Conservation (phyloP, 2,888 invertebrate species). For the Campoplex capitator region DNA sequence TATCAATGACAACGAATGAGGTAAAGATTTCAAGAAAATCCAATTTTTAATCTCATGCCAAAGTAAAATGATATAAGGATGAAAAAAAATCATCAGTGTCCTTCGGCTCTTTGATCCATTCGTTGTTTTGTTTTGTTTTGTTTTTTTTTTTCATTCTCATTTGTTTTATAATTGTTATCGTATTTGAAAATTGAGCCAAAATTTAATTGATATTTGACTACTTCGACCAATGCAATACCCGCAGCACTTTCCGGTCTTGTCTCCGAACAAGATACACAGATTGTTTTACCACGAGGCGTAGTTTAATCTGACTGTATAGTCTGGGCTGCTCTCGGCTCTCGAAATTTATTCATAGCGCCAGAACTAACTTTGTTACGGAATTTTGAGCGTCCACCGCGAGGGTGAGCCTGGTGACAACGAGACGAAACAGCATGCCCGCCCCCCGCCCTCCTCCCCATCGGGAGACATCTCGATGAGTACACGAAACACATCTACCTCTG, state of each 20-base stretch:
- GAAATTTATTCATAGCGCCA: slow-evolving; percentile 83
- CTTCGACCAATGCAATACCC: not conserved
- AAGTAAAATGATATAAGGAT: not conserved
- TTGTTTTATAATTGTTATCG: not conserved
- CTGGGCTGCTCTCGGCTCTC: slow-evolving; percentile 70
- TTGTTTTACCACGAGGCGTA: slow-evolving; percentile 60
- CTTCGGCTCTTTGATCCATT: not conserved
- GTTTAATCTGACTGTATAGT: slow-evolving; percentile 76
- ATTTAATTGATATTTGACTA: not conserved
- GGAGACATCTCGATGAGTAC: slow-evolving; percentile 21
- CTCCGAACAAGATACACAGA: slow-evolving; percentile 21
- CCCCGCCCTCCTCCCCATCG: not conserved
- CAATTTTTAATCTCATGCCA: too few species aligned
- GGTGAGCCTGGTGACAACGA: slow-evolving; percentile 66
- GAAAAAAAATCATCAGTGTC: not conserved
- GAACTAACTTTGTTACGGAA: slow-evolving; percentile 82
- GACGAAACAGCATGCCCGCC: slow-evolving; percentile 40
- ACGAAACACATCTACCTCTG: slow-evolving; percentile 16
- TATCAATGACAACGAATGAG: too few species aligned
- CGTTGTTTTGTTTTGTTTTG: too few species aligned
- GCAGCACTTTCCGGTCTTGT: not conserved
- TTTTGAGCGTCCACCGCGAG: slow-evolving; percentile 75
- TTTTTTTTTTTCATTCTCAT: not conserved
- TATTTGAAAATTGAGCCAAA: not conserved
- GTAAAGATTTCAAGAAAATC: too few species aligned